phyloP scores from a whole-genome alignment of 2,888 invertebrate genomes.

The Hemaris fuciformis region DNA sequence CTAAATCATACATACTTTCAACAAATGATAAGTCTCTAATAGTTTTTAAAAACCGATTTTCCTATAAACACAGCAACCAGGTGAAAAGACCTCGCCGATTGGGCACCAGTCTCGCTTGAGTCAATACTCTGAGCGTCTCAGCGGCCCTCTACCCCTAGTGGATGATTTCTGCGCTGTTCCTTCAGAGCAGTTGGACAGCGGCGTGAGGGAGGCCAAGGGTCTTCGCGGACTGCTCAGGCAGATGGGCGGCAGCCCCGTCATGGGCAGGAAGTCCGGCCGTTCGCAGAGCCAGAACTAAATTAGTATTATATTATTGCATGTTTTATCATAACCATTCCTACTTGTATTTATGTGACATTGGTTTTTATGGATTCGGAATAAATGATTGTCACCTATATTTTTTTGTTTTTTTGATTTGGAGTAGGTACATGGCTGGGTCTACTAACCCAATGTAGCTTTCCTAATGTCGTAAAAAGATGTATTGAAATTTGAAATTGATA shows the following conservation, averaged over 20 bases:
- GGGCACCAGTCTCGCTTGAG: slow-evolving; percentile 84
- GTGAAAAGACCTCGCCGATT: slow-evolving; percentile 71
- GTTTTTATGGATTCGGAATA: not conserved
- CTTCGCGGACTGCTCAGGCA: slow-evolving; percentile 90
- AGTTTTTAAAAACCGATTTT: not conserved
- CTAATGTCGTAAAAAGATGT: too few species aligned
- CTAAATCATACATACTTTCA: too few species aligned
- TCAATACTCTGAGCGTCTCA: slow-evolving; percentile 80
- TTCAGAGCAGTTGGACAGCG: slow-evolving; percentile 85
- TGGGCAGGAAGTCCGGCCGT: slow-evolving; percentile 85
- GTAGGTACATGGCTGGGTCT: too few species aligned
- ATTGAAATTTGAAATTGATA: too few species aligned
- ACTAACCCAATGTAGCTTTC: too few species aligned
- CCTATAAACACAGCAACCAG: slow-evolving; percentile 41
- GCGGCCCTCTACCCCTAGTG: slow-evolving; percentile 88
- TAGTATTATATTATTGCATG: not conserved
- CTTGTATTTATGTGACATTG: not conserved
- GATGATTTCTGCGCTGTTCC: slow-evolving; percentile 96
- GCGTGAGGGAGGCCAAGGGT: slow-evolving; percentile 86
- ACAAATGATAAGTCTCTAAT: too few species aligned
- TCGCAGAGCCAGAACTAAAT: slow-evolving; percentile 74
- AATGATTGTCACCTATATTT: not conserved
- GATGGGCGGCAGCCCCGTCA: slow-evolving; percentile 92
- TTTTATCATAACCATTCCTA: not conserved
- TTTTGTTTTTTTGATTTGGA: too few species aligned